Evolutionary conservation across 2,888 invertebrate species (phyloP).

Genomic region (Xestobium rufovillosum): DNA sequence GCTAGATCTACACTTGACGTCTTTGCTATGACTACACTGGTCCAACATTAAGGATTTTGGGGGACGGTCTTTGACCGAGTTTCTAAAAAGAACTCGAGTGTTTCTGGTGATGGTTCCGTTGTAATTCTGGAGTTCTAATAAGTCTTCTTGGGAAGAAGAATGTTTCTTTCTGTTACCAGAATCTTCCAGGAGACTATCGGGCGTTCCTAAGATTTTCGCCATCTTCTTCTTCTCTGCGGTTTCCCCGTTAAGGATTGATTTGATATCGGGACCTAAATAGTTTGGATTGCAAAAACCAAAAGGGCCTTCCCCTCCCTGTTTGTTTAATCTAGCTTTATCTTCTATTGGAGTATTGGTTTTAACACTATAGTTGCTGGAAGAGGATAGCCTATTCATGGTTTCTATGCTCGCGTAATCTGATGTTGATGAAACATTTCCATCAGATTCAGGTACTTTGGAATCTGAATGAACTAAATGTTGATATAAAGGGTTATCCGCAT

Average conservation of each 20-base stretch:
- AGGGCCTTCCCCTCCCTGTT: slow-evolving; percentile 42
- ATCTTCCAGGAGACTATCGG: too few relatives aligned
- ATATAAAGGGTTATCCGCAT: slow-evolving; percentile 44
- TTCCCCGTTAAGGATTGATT: slow-evolving; percentile 31
- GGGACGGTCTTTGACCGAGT: slow-evolving; percentile 36
- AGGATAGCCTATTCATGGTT: slow-evolving; percentile 52
- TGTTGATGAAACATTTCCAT: slow-evolving; percentile 56
- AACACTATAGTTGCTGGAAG: slow-evolving; percentile 44
- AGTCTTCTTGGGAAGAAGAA: slow-evolving; percentile 27
- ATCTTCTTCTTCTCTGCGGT: slow-evolving; percentile 26
- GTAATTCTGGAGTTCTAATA: slow-evolving; percentile 37
- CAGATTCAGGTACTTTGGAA: slow-evolving; percentile 47
- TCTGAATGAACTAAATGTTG: slow-evolving; percentile 54
- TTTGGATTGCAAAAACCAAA: slow-evolving; percentile 71
- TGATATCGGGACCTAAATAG: slow-evolving; percentile 61
- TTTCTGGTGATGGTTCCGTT: slow-evolving; percentile 34
- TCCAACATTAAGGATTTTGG: slow-evolving; percentile 46
- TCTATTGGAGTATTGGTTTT: slow-evolving; percentile 40
- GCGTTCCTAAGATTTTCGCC: slow-evolving; percentile 24
- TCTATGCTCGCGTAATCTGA: slow-evolving; percentile 73
- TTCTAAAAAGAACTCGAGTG: slow-evolving; percentile 38
- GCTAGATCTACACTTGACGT: slow-evolving; percentile 44
- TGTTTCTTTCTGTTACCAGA: slow-evolving; percentile 10
- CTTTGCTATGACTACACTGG: slow-evolving; percentile 31
- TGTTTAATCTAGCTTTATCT: slow-evolving; percentile 33